Base-by-base conservation (phyloP, 2,797 vertebrate genomes). In the Helostoma temminkii region DNA sequence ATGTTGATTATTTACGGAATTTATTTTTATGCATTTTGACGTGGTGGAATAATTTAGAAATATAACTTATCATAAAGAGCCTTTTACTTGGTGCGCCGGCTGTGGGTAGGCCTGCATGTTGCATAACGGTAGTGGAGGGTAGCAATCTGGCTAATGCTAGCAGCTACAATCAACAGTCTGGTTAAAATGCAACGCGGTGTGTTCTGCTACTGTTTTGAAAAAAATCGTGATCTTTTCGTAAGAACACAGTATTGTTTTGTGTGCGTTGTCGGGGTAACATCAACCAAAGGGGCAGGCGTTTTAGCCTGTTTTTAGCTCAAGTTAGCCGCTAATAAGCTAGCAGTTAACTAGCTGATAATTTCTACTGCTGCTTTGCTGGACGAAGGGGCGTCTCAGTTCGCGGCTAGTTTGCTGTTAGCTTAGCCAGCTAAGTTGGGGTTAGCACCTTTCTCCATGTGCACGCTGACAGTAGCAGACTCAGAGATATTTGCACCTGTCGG, bases 41-140 rank as follows among this genome's bases (percentile, higher is more conserved):
- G 5, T 9, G 6, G 6, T 2, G 10, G 9, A 16, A n/a, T 6
- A 5, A 14, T 32, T 68, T 30, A n/a, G 2, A 9, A 11, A 8
- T 21, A 1, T 4, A 24, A 9, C 0, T 5, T 18, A 22, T n/a
- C 2, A 24, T 49, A 43, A 57, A 46, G 18, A 62, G 60, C 30
- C 60, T 59, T 62, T 2, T 36, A 60, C 14, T 41, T 3, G 4
- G 30, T 36, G 55, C 32, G 47, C 72, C 67, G 71, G 59, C 24
- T 73, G 75, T 71, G 82, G 53, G 71, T 76, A 74, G 85, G 86
- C 84, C 87, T 59, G 21, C 47, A 3, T 61, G 85, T 87, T 87
- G 81, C 84, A 70, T 84, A 90, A 87, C 74, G 43, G 59, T 11
- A 22, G 9, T 18, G 14, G 9, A 43, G 30, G 46, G 74, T 82